Percentiles rank a stretch among this genome's conserved stretches.
Conservation (phyloP, 2,888 invertebrate species). For the Microctonus brassicae region DNA sequence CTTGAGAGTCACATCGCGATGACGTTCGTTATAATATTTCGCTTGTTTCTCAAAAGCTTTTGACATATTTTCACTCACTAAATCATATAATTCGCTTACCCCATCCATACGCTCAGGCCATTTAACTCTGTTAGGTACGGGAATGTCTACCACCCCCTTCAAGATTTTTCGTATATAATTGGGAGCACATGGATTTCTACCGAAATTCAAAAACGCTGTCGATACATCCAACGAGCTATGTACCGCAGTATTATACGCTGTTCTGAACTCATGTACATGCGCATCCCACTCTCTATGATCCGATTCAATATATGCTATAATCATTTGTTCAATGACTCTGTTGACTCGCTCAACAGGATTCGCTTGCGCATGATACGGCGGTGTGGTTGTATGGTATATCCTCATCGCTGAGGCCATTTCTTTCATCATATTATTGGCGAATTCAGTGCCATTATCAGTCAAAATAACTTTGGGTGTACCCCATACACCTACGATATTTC, state of each 20-base stretch:
- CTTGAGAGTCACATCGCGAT: background rate
- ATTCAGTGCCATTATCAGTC: background rate
- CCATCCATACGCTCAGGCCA: background rate
- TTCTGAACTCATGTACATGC: background rate
- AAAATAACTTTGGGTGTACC: background rate
- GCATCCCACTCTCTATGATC: background rate
- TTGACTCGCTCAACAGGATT: background rate
- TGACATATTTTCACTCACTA: background rate
- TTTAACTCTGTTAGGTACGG: background rate
- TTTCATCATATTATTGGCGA: background rate
- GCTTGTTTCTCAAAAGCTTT: background rate
- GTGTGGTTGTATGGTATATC: constrained; percentile 17
- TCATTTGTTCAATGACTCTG: background rate
- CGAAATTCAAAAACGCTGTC: background rate
- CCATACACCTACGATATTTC: background rate
- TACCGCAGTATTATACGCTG: constrained; percentile 7
- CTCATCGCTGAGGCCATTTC: constrained; percentile 21
- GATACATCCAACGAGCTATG: constrained; percentile 13
- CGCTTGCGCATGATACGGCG: constrained; percentile 33
- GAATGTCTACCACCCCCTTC: background rate
- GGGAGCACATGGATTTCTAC: background rate
- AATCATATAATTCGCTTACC: constrained; percentile 1
- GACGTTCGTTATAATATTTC: constrained; percentile 1
- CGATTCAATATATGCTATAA: background rate
- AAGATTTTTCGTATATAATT: background rate